Evolutionary conservation across 1,140 invertebrate genomes (phyloP).

Genomic region (Leptopilina clavipes): DNA sequence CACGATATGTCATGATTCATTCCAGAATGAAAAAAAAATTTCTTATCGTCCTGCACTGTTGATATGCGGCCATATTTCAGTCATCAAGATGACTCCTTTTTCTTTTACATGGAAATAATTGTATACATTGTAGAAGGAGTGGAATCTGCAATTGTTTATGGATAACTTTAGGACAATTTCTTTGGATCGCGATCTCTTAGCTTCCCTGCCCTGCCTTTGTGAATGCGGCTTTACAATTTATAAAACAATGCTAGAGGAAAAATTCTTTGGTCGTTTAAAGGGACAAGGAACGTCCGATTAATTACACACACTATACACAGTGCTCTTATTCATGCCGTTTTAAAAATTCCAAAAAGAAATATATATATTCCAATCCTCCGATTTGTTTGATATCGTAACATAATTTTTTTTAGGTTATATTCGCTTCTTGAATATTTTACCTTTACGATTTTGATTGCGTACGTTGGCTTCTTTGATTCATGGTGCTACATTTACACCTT

Average conservation of each 20-base stretch:
- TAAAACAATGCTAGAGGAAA: slow-evolving; percentile 1
- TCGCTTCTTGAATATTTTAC: no score
- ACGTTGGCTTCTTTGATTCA: no score
- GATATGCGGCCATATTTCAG: no score
- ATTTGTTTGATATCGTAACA: no score
- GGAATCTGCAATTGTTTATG: background rate
- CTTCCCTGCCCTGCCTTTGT: no score
- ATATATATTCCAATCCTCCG: no score
- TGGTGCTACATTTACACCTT: no score
- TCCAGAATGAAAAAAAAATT: background rate
- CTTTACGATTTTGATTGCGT: no score
- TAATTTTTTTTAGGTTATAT: no score
- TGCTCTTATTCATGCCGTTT: background rate
- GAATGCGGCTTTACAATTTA: slow-evolving; percentile 1
- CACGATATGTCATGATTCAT: slow-evolving; percentile 9
- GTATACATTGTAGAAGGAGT: background rate
- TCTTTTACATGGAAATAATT: background rate
- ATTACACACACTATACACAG: no score
- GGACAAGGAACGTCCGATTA: slow-evolving; percentile 1
- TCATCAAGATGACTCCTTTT: background rate
- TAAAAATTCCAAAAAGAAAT: no score
- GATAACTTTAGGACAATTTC: background rate
- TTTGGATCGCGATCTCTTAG: background rate
- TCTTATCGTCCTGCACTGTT: no score
- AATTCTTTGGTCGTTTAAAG: slow-evolving; percentile 7